Base-by-base conservation (phyloP, 2,888 invertebrate genomes). In the Drosophila koepferae region DNA sequence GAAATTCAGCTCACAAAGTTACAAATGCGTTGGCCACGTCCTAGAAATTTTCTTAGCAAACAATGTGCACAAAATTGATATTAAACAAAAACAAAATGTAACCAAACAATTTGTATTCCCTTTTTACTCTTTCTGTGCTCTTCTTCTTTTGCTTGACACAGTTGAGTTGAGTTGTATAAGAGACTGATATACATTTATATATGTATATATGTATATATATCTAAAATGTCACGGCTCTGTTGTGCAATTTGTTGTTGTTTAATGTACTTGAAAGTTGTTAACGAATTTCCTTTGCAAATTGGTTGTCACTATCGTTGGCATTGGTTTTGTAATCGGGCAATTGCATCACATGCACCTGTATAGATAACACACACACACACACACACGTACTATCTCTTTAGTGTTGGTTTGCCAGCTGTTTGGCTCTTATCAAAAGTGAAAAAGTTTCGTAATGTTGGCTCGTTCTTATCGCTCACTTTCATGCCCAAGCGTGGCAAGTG, bases 341-440 rank as follows among this genome's bases (percentile, higher is more conserved):
- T 86, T 83, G 75, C 86, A 86, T 76, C 84, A 85, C 63, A 63
- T 68, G 71, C 82, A 74, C 71, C 82, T 85, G 79, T 73, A 49
- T 61, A 46, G 65, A 74, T 77, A 73, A n/a, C n/a, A n/a, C n/a
- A 43, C 28, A 20, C 49, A 2, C 8, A 1, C 51, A 10, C 3
- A 9, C n/a, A n/a, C 55, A 9, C 10, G n/a, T n/a, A 28, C 41
- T 7, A 12, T 7, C 28, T 55, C 28, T 55, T 16, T 40, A 14
- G 8, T 28, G 40, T 7, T 12, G 9, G 28, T 28, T 51, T 51
- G 56, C 48, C 72, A 72, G 73, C 67, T 72, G 72, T 73, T 62
- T 62, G 56, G n/a, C 63, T 58, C 14, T 81, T 84, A 82, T 84
- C 82, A 56, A 48, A 5, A 14, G 41, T 38, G 38, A 38, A 54